Evolutionary conservation across 2,888 invertebrate species (phyloP).

Genomic region (Drosophila pseudotakahashii): DNA sequence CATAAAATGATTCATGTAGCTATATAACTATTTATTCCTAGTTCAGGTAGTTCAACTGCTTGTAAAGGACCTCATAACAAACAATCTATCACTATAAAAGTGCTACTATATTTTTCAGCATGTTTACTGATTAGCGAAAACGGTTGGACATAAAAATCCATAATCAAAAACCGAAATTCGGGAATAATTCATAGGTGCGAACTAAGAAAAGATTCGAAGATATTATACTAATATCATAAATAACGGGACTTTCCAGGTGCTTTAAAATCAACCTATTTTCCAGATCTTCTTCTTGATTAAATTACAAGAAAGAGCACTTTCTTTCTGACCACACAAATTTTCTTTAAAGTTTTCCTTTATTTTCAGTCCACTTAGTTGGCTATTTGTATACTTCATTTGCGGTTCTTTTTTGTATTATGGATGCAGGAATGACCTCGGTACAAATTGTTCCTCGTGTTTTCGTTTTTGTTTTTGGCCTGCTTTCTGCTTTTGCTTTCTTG

Average conservation of each 20-base stretch:
- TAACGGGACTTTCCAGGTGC: too few species aligned
- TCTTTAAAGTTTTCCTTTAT: neutral
- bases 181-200: neutral
- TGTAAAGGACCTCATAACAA: too few species aligned
- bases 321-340: neutral
- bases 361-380: slow-evolving; percentile 16
- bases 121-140: too few species aligned
- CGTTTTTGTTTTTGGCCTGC: slow-evolving; percentile 3
- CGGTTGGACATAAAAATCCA: neutral
- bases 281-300: too few species aligned
- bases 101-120: too few species aligned
- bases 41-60: too few species aligned
- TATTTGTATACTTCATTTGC: slow-evolving; percentile 28
- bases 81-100: too few species aligned
- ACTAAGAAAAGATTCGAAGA: neutral
- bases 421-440: slow-evolving; percentile 19
- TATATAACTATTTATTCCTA: neutral
- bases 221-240: neutral
- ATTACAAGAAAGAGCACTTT: neutral
- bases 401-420: slow-evolving; percentile 4
- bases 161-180: neutral
- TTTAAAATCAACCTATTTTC: too few species aligned
- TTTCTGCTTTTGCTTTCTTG: slow-evolving; percentile 30
- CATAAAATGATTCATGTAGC: neutral
- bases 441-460: slow-evolving; percentile 9